Evolutionary conservation across 2,113 vertebrate genomes (phyloP).

Genomic region (Siphamia tubifer): DNA sequence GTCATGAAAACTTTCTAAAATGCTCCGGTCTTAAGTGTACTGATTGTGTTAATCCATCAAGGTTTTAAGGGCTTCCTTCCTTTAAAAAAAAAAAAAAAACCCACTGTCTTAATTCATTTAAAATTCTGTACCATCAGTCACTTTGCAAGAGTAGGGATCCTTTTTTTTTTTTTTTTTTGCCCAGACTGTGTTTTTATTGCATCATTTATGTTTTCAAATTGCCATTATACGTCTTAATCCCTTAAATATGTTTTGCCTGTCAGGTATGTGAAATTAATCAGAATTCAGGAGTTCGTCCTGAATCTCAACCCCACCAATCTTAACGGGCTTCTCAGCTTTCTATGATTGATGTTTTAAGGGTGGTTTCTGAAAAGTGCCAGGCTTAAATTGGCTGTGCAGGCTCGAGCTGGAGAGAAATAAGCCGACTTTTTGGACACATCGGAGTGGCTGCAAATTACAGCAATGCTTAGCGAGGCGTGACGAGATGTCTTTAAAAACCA

Average conservation of each 20-base stretch:
- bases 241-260: constrained; percentile 56
- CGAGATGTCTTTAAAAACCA: constrained; percentile 75
- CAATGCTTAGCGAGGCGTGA: constrained; percentile 70
- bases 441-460: constrained; percentile 73
- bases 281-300: constrained; percentile 45
- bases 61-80: constrained; percentile 8
- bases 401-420: constrained; percentile 45
- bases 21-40: background rate
- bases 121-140: constrained; percentile 39
- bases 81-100: no score
- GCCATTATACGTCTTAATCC: constrained; percentile 61
- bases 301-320: constrained; percentile 52
- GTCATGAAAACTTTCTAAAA: background rate
- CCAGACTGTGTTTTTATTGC: constrained; percentile 48
- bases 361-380: constrained; percentile 61
- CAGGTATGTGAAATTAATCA: constrained; percentile 67
- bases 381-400: constrained; percentile 66
- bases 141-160: constrained; percentile 3
- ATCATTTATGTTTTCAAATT: constrained; percentile 62
- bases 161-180: constrained; percentile 31
- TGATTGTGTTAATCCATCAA: background rate
- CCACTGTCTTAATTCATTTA: background rate
- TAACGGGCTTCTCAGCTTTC: constrained; percentile 49
- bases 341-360: constrained; percentile 70
- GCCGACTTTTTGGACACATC: constrained; percentile 54